phyloP scores from a whole-genome alignment of 1,140 invertebrate species.

The Drosophila tsacasi region DNA sequence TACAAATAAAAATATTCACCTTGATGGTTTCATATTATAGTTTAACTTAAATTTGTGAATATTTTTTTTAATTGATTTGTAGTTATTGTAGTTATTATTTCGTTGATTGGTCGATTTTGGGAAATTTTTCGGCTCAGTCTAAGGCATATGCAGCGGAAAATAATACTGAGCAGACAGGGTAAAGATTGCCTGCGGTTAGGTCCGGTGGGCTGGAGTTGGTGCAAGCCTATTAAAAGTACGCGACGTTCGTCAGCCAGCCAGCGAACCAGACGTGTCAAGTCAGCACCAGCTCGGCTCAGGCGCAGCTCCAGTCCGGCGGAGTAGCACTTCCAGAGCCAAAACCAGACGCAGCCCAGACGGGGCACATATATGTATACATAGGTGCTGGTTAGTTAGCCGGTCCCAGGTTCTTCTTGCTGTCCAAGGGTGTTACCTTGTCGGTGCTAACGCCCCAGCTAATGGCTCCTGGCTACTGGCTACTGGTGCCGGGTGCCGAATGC shows the following conservation, averaged over 20 bases:
- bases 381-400: constrained; percentile 54
- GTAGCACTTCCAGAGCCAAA: constrained; percentile 48
- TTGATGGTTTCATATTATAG: background rate
- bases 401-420: constrained; percentile 32
- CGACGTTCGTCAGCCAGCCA: no score
- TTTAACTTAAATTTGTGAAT: background rate
- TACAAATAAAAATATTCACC: background rate
- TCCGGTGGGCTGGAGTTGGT: constrained; percentile 28
- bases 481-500: constrained; percentile 57
- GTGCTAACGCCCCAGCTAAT: constrained; percentile 4
- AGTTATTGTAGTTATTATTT: no score
- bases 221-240: constrained; percentile 75
- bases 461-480: constrained; percentile 1
- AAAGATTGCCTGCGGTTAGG: constrained; percentile 21
- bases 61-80: background rate
- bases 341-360: constrained; percentile 17
- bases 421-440: constrained; percentile 58
- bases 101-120: background rate
- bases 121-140: constrained; percentile 7
- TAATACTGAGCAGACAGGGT: constrained; percentile 7
- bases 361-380: background rate
- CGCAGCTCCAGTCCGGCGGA: constrained; percentile 12
- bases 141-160: background rate
- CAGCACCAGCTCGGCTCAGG: constrained; percentile 36
- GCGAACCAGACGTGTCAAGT: constrained; percentile 58